phyloP scores from a whole-genome alignment of 2,888 invertebrate genomes.

The Beris morrisii region DNA sequence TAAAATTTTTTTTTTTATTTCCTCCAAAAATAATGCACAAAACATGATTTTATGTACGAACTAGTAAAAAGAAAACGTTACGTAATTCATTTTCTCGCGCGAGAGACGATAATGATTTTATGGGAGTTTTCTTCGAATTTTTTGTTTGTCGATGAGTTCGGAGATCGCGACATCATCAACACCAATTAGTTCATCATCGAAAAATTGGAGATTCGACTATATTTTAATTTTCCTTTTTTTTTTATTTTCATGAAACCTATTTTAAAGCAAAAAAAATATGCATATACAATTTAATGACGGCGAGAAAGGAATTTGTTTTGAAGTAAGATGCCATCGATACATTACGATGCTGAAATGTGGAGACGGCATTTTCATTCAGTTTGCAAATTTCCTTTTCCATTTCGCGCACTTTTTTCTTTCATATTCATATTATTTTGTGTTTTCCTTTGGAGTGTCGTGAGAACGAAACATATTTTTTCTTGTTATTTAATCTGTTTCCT shows the following conservation, averaged over 20 bases:
- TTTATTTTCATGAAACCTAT: constrained; percentile 16
- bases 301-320: not conserved
- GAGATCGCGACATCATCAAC: no score
- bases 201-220: no score
- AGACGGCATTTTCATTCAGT: constrained; percentile 16
- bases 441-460: constrained; percentile 20
- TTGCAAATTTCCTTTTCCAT: not conserved
- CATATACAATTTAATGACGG: no score
- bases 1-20: constrained; percentile 1
- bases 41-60: constrained; percentile 13
- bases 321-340: constrained; percentile 9
- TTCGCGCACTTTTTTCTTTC: not conserved
- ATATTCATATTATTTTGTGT: constrained; percentile 18
- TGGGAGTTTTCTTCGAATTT: no score
- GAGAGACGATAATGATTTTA: constrained; percentile 15
- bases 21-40: constrained; percentile 30
- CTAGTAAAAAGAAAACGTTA: not conserved
- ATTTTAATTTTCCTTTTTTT: no score
- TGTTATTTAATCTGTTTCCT: constrained; percentile 14
- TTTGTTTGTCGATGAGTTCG: no score
- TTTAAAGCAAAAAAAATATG: no score
- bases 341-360: constrained; percentile 29
- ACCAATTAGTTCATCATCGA: no score
- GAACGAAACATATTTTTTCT: not conserved
- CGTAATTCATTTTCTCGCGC: constrained; percentile 21